Percentiles rank a stretch among this genome's conserved stretches.
phyloP scores from a whole-genome alignment of 2,797 vertebrate species.

The Iguana delicatissima region DNA sequence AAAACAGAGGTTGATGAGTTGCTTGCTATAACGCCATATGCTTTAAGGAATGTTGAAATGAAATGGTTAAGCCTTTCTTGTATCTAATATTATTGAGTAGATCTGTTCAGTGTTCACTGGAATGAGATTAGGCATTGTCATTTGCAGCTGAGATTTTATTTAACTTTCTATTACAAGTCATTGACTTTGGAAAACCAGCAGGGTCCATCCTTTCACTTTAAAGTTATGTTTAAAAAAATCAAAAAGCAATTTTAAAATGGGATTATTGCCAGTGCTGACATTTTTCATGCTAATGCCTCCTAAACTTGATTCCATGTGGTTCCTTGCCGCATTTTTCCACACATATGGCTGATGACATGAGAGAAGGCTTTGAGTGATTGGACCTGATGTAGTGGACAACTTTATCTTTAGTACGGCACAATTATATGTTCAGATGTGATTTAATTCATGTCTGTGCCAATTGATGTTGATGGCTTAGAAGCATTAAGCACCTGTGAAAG shows the following conservation, averaged over 20 bases:
- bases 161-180: background rate
- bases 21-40: slow-evolving; percentile 3
- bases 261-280: background rate
- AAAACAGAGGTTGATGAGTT: background rate
- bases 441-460: slow-evolving; percentile 21
- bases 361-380: slow-evolving; percentile 21
- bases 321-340: background rate
- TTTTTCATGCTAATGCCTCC: slow-evolving; percentile 15
- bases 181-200: slow-evolving; percentile 16
- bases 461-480: background rate
- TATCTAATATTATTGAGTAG: slow-evolving; percentile 17
- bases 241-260: background rate
- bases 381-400: background rate
- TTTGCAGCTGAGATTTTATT: slow-evolving; percentile 4
- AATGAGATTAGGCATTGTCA: slow-evolving; percentile 7
- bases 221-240: background rate
- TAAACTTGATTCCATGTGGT: slow-evolving; percentile 14
- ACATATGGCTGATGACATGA: background rate
- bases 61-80: background rate
- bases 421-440: slow-evolving; percentile 9
- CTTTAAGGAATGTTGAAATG: slow-evolving; percentile 13
- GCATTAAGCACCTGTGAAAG: background rate
- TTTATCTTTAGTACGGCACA: background rate
- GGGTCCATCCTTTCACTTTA: slow-evolving; percentile 1
- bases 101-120: slow-evolving; percentile 20